Conservation (phyloP, 2,797 vertebrate species). For the Uromys caudimaculatus region DNA sequence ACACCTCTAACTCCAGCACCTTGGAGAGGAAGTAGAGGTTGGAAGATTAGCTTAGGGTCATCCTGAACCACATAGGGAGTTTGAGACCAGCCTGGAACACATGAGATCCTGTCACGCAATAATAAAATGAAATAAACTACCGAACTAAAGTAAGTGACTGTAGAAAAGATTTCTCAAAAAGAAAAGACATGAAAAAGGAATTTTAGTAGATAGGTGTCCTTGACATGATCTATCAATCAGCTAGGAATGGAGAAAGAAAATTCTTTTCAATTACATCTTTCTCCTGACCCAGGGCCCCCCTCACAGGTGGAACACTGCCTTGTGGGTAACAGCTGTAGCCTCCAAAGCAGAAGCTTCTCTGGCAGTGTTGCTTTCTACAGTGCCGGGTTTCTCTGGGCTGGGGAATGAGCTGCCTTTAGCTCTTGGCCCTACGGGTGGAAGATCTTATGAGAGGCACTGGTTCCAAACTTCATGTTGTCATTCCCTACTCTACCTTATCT, state of each 20-base stretch:
- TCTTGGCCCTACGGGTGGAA: not conserved
- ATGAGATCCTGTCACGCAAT: not conserved
- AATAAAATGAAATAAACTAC: not conserved
- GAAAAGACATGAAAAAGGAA: conserved; percentile 14
- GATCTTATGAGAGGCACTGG: not conserved
- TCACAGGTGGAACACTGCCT: not conserved
- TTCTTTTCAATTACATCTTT: not conserved
- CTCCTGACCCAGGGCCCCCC: not conserved
- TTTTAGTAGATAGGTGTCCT: not conserved
- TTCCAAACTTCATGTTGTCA: not conserved
- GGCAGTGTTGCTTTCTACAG: not conserved
- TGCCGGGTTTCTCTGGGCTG: not conserved
- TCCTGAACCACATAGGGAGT: not conserved
- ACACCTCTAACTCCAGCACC: not conserved
- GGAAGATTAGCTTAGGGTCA: not conserved
- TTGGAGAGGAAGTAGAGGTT: not conserved
- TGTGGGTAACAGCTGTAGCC: not conserved
- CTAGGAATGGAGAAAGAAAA: not conserved
- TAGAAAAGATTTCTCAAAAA: not conserved
- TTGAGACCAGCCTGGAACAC: not conserved
- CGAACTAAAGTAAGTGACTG: not conserved
- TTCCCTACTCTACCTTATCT: too few species aligned
- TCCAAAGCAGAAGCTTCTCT: not conserved
- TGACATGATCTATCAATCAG: not conserved
- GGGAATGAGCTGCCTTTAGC: not conserved